These are phyloP conservation scores for Cylloceria caligata DNA, from an alignment of 2,888 invertebrate species.

Conservation along the genomic window DNA sequence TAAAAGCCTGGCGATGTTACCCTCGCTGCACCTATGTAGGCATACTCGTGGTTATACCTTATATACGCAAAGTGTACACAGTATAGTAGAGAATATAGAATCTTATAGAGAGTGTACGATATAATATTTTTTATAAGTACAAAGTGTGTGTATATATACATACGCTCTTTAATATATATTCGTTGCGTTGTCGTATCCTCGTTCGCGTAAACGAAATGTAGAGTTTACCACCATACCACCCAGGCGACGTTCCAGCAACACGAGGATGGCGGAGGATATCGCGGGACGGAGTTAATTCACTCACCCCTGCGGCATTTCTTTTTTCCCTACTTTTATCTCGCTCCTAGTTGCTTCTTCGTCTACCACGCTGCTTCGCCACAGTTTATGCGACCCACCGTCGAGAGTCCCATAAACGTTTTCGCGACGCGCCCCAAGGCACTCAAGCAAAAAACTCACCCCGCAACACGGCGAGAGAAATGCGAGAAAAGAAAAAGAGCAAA, in stretches of 20 bases:
- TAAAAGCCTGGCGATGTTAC: constrained; percentile 72
- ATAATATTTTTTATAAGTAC: constrained; percentile 17
- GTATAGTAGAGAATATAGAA: constrained; percentile 6
- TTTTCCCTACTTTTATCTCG: background rate
- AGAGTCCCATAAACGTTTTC: constrained; percentile 47
- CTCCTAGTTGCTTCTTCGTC: constrained; percentile 4
- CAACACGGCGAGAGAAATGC: constrained; percentile 16
- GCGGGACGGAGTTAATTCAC: constrained; percentile 46
- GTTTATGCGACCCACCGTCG: constrained; percentile 27
- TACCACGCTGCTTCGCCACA: constrained; percentile 21
- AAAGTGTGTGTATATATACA: background rate
- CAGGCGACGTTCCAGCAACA: constrained; percentile 25
- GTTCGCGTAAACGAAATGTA: constrained; percentile 36
- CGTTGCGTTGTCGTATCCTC: background rate
- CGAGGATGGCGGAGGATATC: constrained; percentile 29
- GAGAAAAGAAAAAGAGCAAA: background rate
- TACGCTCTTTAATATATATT: constrained; percentile 9
- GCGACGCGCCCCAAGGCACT: constrained; percentile 20
- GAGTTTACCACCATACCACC: constrained; percentile 20
- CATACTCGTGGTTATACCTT: constrained; percentile 11
- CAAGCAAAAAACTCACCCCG: constrained; percentile 15
- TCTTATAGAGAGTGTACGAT: background rate
- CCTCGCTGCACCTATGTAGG: background rate
- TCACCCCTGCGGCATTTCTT: constrained; percentile 32
- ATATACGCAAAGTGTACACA: constrained; percentile 14